Percentiles rank a stretch among this genome's conserved stretches.
phyloP scores from a whole-genome alignment of 2,888 invertebrate species.

The Cyrtodaria siliqua region DNA sequence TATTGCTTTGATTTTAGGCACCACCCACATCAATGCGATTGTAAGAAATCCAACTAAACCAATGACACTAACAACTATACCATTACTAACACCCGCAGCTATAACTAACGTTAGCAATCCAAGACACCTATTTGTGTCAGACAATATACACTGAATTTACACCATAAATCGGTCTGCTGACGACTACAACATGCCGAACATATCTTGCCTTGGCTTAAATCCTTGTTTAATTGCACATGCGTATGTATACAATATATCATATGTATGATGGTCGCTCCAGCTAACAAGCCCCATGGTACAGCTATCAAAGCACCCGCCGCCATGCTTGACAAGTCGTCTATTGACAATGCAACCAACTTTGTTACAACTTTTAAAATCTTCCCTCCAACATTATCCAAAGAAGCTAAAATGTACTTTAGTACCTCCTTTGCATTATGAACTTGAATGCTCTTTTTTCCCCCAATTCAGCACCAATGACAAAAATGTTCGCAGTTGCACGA shows the following conservation, averaged over 20 bases:
- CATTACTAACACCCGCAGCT: conserved; percentile 4
- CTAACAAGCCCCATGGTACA: conserved; percentile 24
- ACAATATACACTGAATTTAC: conserved; percentile 18
- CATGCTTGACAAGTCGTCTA: conserved; percentile 28
- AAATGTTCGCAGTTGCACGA: conserved; percentile 47
- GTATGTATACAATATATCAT: conserved; percentile 26
- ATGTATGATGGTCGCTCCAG: conserved; percentile 9
- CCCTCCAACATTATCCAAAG: conserved; percentile 12
- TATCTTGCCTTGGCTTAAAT: conserved; percentile 6
- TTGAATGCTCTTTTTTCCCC: too few relatives aligned
- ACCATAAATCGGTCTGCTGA: conserved; percentile 27
- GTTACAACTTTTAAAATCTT: conserved; percentile 21
- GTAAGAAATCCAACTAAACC: conserved; percentile 9
- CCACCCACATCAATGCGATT: conserved; percentile 11
- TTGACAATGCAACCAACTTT: conserved; percentile 12
- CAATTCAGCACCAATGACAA: conserved; percentile 40
- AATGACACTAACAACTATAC: conserved; percentile 18
- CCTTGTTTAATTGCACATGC: conserved; percentile 23
- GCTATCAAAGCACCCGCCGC: not conserved
- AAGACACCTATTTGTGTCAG: conserved; percentile 26
- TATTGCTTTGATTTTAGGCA: conserved; percentile 10
- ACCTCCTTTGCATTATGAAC: too few relatives aligned
- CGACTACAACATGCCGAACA: conserved; percentile 28
- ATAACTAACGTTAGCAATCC: conserved; percentile 20
- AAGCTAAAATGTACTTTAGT: not conserved